These are phyloP conservation scores for Holacanthus passer DNA, from an alignment of 2,113 vertebrate species.

Conservation along the genomic window DNA sequence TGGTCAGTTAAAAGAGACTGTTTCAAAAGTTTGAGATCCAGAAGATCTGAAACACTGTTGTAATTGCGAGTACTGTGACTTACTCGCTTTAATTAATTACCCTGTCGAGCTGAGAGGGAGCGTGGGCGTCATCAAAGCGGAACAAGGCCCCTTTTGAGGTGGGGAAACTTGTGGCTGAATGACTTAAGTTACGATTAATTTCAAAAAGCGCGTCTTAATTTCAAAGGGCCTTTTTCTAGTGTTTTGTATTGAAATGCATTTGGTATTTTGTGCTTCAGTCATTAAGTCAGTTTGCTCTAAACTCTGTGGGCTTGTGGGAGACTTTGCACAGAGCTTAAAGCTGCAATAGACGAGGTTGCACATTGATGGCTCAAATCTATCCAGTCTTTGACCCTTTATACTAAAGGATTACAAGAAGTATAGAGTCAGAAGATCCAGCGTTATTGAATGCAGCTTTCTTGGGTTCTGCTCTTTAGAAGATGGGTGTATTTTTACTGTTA, in stretches of 20 bases:
- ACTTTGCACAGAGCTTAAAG: conserved; percentile 14
- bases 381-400: background rate
- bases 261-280: background rate
- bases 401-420: background rate
- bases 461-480: background rate
- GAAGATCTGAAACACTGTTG: conserved; percentile 15
- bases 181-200: conserved; percentile 33
- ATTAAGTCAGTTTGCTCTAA: background rate
- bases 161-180: conserved; percentile 34
- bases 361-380: background rate
- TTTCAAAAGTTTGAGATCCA: background rate
- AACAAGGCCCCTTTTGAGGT: conserved; percentile 55
- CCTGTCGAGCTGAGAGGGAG: conserved; percentile 30
- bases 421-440: background rate
- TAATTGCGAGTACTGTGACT: conserved; percentile 29
- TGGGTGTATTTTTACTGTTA: background rate
- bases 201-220: conserved; percentile 10
- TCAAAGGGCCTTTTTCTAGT: background rate
- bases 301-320: background rate
- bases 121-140: conserved; percentile 56
- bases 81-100: conserved; percentile 51
- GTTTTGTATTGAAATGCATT: conserved; percentile 8
- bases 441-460: background rate
- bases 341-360: background rate
- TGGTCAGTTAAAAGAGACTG: conserved; percentile 15